Conservation (phyloP, 2,797 vertebrate species). For the Phylloscopus collybita region DNA sequence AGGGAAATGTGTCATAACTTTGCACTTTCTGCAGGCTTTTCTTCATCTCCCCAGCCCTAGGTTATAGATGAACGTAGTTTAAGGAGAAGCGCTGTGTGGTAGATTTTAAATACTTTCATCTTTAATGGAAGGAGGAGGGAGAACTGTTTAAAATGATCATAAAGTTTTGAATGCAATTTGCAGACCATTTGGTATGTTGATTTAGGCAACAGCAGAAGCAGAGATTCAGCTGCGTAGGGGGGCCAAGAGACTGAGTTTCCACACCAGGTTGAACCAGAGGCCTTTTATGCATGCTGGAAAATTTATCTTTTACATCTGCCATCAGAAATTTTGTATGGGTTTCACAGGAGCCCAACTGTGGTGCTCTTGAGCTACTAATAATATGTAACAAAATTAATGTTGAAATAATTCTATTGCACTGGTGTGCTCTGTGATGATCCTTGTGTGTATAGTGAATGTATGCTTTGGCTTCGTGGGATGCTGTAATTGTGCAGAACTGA, state of each 20-base stretch:
- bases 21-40: background rate
- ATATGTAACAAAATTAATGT: background rate
- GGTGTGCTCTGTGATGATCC: background rate
- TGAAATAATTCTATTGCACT: background rate
- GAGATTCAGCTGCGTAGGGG: background rate
- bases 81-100: background rate
- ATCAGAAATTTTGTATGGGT: background rate
- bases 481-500: background rate
- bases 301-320: background rate
- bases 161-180: conserved; percentile 7
- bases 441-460: background rate
- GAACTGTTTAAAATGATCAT: background rate
- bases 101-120: conserved; percentile 15
- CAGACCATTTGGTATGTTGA: background rate
- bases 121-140: background rate
- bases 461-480: background rate
- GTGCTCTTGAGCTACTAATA: background rate
- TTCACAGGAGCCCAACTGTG: background rate
- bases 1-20: background rate
- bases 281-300: background rate
- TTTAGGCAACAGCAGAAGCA: background rate
- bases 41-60: background rate
- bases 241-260: background rate
- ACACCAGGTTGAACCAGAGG: background rate
- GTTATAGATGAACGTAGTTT: background rate